These are phyloP conservation scores for Zophobas atratus DNA, from an alignment of 1,140 invertebrate genomes.

Conservation along the genomic window DNA sequence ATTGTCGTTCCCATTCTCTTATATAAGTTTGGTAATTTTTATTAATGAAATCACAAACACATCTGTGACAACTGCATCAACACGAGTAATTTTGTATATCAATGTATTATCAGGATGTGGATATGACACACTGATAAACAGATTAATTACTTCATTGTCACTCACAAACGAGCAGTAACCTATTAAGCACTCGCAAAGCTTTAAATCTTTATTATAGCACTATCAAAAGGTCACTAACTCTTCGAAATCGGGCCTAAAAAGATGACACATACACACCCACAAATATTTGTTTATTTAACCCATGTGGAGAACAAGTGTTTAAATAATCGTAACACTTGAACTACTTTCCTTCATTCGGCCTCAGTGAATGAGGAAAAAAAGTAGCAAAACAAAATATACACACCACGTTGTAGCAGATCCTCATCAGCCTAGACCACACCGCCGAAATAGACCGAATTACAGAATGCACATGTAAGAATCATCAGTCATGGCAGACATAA, in stretches of 20 bases:
- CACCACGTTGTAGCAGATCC: constrained; percentile 37
- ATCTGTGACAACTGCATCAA: neutral
- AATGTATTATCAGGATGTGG: too few relatives aligned
- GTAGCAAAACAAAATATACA: constrained; percentile 18
- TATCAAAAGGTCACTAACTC: constrained; percentile 33
- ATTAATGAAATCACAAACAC: neutral
- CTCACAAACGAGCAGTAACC: too few relatives aligned
- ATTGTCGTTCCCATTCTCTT: constrained; percentile 18
- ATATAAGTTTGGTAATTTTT: neutral
- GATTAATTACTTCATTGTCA: too few relatives aligned
- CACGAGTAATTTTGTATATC: too few relatives aligned
- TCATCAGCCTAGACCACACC: constrained; percentile 11
- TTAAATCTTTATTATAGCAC: neutral
- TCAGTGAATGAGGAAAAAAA: neutral
- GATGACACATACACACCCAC: constrained; percentile 22
- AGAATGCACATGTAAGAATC: constrained; percentile 33
- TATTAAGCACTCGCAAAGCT: too few relatives aligned
- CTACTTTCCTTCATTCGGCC: neutral
- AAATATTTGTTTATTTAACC: constrained; percentile 13
- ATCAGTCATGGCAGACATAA: constrained; percentile 41
- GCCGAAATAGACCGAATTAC: constrained; percentile 3
- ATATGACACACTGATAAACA: too few relatives aligned
- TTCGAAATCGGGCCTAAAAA: constrained; percentile 8
- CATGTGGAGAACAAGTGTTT: constrained; percentile 12
- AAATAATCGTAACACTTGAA: neutral